Evolutionary conservation across 2,888 invertebrate species (phyloP).

Genomic region (Hirtodrosophila duncani): DNA sequence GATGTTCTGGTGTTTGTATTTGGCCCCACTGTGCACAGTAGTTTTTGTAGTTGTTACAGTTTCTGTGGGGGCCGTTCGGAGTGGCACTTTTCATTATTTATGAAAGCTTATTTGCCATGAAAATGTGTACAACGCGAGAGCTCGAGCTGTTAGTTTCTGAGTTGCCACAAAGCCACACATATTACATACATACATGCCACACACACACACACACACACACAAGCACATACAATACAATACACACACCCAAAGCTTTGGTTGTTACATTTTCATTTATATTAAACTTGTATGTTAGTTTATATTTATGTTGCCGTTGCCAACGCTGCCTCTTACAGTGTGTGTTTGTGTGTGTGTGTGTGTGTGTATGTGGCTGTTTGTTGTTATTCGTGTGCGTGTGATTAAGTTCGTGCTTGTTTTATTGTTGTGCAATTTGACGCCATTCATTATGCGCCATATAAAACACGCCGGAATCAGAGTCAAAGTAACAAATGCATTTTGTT

Average conservation of each 20-base stretch:
- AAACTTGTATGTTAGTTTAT: constrained; percentile 35
- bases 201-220: neutral
- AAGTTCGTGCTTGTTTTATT: constrained; percentile 44
- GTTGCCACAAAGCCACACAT: constrained; percentile 28
- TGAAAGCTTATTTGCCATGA: constrained; percentile 68
- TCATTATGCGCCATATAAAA: constrained; percentile 22
- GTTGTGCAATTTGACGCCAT: constrained; percentile 33
- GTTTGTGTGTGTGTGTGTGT: constrained; percentile 6
- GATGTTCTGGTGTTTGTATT: constrained; percentile 16
- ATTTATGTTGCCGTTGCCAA: constrained; percentile 19
- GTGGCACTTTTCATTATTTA: constrained; percentile 64
- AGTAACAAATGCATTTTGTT: constrained; percentile 13
- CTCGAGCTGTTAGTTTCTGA: constrained; percentile 2
- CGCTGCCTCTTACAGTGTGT: too few relatives aligned
- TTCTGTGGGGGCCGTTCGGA: constrained; percentile 27
- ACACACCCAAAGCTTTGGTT: constrained; percentile 2
- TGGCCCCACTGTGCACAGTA: constrained; percentile 22
- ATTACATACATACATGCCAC: constrained; percentile 14
- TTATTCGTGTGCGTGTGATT: constrained; percentile 32
- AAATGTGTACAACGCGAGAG: constrained; percentile 35
- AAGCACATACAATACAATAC: neutral
- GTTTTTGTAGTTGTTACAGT: constrained; percentile 12
- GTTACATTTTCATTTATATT: constrained; percentile 20
- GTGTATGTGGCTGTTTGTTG: constrained; percentile 4
- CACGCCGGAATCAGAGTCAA: too few relatives aligned